phyloP scores from a whole-genome alignment of 2,113 vertebrate species.

The Nothobranchius kuhntae region DNA sequence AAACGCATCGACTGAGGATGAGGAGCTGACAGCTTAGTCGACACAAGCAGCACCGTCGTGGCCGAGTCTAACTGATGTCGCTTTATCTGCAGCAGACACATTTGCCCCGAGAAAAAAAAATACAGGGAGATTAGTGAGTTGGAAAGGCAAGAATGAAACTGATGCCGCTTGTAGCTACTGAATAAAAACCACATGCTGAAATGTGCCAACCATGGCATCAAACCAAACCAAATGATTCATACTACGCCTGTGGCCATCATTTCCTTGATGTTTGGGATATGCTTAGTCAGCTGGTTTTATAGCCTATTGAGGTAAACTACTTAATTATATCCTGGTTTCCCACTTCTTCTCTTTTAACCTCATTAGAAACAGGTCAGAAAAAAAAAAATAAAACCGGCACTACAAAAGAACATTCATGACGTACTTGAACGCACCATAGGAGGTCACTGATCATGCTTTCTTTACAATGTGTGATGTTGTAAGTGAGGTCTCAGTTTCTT shows the following conservation, averaged over 20 bases:
- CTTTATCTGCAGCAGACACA: constrained; percentile 32
- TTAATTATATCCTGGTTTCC: neutral
- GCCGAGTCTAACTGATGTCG: constrained; percentile 8
- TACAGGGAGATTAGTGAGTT: neutral
- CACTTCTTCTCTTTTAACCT: neutral
- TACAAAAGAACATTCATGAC: neutral
- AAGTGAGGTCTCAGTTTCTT: neutral
- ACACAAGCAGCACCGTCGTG: neutral
- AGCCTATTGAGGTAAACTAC: no score
- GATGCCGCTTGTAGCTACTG: neutral
- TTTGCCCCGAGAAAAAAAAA: neutral
- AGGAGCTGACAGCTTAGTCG: constrained; percentile 8
- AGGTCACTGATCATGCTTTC: neutral
- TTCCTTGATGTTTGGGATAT: neutral
- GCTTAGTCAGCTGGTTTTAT: neutral
- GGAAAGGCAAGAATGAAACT: neutral
- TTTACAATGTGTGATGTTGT: constrained; percentile 12
- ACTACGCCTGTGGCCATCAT: neutral
- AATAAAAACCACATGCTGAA: constrained; percentile 22
- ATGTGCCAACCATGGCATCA: constrained; percentile 14
- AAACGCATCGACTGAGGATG: constrained; percentile 40
- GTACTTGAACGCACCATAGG: neutral
- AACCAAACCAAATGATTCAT: constrained; percentile 11
- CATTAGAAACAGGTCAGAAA: neutral
- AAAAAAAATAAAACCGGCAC: neutral